phyloP scores from a whole-genome alignment of 2,113 vertebrate genomes.

The Corvus cornix region DNA sequence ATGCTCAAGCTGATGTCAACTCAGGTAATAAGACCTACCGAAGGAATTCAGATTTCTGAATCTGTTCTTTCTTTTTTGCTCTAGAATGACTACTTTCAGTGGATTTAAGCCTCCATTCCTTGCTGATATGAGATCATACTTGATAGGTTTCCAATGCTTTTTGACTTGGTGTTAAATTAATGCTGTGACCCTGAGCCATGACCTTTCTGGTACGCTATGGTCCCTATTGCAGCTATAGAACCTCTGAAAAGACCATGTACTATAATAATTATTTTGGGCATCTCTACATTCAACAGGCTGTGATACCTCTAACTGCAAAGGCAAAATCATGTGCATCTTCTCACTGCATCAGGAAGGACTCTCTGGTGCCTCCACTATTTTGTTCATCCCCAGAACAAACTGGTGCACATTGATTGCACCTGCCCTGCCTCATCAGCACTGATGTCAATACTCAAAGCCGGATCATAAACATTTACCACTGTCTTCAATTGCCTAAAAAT shows the following conservation, averaged over 20 bases:
- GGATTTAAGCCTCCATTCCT: not conserved
- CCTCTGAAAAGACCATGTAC: not conserved
- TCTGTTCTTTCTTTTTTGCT: not conserved
- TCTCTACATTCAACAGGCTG: not conserved
- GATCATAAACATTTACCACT: not conserved
- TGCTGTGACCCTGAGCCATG: not conserved
- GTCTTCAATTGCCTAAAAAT: not conserved
- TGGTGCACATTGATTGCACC: accelerated
- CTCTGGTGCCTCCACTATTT: not conserved
- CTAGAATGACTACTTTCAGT: not conserved
- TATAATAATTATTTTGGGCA: not conserved
- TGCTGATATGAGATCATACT: not conserved
- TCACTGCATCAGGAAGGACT: not conserved
- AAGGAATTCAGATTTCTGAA: not conserved
- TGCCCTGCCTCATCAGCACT: not conserved
- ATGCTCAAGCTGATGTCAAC: not conserved
- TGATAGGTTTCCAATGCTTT: not conserved
- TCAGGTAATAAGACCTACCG: not conserved
- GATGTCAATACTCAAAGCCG: not conserved
- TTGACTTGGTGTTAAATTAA: not conserved
- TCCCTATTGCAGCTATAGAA: not conserved
- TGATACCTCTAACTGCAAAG: not conserved
- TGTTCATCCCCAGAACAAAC: accelerated
- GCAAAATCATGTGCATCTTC: accelerated
- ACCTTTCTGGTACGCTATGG: not conserved